Evolutionary conservation across 2,797 vertebrate genomes (phyloP).

Genomic region (Rhabdophis nuchalis): DNA sequence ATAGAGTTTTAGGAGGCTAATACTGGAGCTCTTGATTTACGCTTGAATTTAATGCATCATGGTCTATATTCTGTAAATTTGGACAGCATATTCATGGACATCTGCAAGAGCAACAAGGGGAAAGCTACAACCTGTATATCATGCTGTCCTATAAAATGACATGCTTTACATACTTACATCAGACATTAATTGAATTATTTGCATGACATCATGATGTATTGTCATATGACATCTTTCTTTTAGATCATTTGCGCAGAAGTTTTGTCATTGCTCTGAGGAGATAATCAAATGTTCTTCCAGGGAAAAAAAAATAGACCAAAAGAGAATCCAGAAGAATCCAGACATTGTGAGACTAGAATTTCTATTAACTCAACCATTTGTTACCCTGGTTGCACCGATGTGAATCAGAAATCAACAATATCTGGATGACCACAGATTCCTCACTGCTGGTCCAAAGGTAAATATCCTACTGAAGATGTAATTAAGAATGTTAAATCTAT

Average conservation of each 20-base stretch:
- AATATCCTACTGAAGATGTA: not conserved
- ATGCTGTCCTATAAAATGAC: not conserved
- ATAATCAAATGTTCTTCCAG: not conserved
- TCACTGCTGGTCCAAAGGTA: not conserved
- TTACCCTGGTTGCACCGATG: not conserved
- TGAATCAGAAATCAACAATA: not conserved
- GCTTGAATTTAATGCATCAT: not conserved
- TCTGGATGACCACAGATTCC: not conserved
- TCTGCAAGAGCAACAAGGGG: not conserved
- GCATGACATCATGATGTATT: not conserved
- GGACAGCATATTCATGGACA: not conserved
- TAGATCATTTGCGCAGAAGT: not conserved
- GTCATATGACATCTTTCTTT: not conserved
- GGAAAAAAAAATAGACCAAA: not conserved
- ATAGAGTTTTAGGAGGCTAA: not conserved
- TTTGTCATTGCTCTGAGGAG: not conserved
- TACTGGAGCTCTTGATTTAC: not conserved
- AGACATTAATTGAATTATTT: not conserved
- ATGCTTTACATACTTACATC: not conserved
- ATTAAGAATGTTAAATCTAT: not conserved
- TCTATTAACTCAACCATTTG: not conserved
- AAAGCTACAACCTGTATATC: not conserved
- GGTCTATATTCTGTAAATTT: not conserved
- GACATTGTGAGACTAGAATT: not conserved
- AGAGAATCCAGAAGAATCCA: not conserved